Conservation (phyloP, 2,888 invertebrate species). For the Onchidella celtica region DNA sequence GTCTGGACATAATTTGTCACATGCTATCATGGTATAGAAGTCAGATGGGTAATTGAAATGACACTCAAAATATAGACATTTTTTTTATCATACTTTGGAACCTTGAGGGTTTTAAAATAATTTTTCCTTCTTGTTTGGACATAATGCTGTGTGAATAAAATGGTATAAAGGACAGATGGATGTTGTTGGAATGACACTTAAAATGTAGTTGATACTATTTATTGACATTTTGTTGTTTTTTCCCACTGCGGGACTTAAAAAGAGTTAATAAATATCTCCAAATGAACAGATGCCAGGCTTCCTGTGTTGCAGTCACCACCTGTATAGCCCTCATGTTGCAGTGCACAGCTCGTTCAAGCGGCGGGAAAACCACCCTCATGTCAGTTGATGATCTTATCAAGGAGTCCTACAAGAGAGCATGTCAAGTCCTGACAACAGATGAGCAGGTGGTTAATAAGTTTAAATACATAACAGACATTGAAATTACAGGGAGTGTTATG, state of each 20-base stretch:
- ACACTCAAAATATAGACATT: too few species aligned
- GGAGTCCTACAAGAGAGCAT: slow-evolving; percentile 56
- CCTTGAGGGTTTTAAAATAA: too few species aligned
- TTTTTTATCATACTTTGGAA: too few species aligned
- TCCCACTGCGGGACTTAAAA: neutral
- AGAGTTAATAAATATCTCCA: neutral
- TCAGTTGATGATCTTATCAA: slow-evolving; percentile 58
- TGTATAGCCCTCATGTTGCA: slow-evolving; percentile 68
- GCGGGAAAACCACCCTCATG: slow-evolving; percentile 36
- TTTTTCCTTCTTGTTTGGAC: too few species aligned
- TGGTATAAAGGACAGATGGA: too few species aligned
- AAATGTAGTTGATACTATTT: neutral
- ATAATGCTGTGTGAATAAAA: too few species aligned
- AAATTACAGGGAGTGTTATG: too few species aligned
- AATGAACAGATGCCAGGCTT: slow-evolving; percentile 65
- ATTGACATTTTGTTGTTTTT: neutral
- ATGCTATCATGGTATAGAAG: too few species aligned
- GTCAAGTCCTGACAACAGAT: slow-evolving; percentile 39
- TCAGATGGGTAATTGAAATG: too few species aligned
- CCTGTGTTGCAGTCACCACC: slow-evolving; percentile 66
- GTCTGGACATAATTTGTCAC: too few species aligned
- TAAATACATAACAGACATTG: too few species aligned
- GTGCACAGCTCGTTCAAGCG: slow-evolving; percentile 46
- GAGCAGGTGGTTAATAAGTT: slow-evolving; percentile 51
- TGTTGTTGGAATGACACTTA: too few species aligned